Percentiles rank a stretch among this genome's conserved stretches.
Conservation (phyloP, 2,888 invertebrate species). For the Temnothorax unifasciatus region DNA sequence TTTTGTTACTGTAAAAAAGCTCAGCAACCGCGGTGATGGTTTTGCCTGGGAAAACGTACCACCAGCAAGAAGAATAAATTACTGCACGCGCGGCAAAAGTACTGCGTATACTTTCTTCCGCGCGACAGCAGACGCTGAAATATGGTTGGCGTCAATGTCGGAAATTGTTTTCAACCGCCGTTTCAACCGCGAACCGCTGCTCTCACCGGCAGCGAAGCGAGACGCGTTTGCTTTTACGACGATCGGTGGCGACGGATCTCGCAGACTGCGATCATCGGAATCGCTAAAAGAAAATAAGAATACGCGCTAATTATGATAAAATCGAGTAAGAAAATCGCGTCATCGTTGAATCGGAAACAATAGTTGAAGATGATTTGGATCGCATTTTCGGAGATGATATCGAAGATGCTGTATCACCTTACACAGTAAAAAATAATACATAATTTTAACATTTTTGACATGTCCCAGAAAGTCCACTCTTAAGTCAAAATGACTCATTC, state of each 20-base stretch:
- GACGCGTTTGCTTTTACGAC: not conserved
- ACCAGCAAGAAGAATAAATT: conserved; percentile 53
- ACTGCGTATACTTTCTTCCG: conserved; percentile 16
- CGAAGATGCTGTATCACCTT: not conserved
- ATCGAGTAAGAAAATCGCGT: not conserved
- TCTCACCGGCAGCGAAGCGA: not conserved
- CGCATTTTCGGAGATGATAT: not conserved
- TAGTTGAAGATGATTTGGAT: not conserved
- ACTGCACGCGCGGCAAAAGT: conserved; percentile 33
- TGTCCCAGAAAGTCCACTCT: too few relatives aligned
- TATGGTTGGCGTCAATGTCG: conserved; percentile 50
- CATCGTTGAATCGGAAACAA: not conserved
- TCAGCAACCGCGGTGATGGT: conserved; percentile 6
- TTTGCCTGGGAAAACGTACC: conserved; percentile 14
- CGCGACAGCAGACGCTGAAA: conserved; percentile 40
- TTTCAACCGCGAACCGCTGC: not conserved
- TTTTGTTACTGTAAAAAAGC: conserved; percentile 28
- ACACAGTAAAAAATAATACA: too few relatives aligned
- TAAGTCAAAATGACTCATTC: too few relatives aligned
- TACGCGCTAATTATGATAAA: not conserved
- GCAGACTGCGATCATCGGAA: not conserved
- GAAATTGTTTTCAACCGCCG: conserved; percentile 52
- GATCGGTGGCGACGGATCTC: not conserved
- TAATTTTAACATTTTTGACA: too few relatives aligned
- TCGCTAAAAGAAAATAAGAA: not conserved